These are phyloP conservation scores for Hylomyscus alleni DNA, from an alignment of 2,797 vertebrate species.

Conservation along the genomic window DNA sequence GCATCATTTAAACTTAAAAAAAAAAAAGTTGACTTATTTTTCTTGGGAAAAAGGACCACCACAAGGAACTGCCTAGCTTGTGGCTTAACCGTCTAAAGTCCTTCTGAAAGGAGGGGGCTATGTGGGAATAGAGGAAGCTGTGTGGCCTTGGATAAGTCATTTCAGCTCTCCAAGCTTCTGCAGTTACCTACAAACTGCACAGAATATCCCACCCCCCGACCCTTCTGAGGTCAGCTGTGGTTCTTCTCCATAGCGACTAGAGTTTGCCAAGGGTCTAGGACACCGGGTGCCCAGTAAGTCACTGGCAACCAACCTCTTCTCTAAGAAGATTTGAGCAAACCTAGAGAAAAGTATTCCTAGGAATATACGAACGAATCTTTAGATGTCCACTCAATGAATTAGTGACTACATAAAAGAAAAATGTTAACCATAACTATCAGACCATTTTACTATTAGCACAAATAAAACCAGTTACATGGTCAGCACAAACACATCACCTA, in stretches of 20 bases:
- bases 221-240: background rate
- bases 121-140: conserved; percentile 63
- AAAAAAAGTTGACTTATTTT: conserved; percentile 68
- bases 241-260: background rate
- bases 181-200: background rate
- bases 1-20: conserved; percentile 74
- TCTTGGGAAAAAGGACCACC: conserved; percentile 72
- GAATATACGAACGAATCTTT: background rate
- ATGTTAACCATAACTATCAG: background rate
- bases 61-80: conserved; percentile 70
- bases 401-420: background rate
- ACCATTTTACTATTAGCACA: background rate
- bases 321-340: background rate
- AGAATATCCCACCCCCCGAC: background rate
- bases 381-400: background rate
- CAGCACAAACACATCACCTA: background rate
- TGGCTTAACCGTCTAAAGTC: conserved; percentile 65
- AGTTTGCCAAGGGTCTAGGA: background rate
- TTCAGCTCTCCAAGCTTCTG: background rate
- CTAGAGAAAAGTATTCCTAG: background rate
- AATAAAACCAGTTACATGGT: background rate
- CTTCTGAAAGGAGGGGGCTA: conserved; percentile 53
- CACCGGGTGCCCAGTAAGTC: background rate
- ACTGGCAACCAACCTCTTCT: background rate
- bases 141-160: conserved; percentile 53